Conservation (phyloP, 2,888 invertebrate genomes). For the Lithodes maja region DNA sequence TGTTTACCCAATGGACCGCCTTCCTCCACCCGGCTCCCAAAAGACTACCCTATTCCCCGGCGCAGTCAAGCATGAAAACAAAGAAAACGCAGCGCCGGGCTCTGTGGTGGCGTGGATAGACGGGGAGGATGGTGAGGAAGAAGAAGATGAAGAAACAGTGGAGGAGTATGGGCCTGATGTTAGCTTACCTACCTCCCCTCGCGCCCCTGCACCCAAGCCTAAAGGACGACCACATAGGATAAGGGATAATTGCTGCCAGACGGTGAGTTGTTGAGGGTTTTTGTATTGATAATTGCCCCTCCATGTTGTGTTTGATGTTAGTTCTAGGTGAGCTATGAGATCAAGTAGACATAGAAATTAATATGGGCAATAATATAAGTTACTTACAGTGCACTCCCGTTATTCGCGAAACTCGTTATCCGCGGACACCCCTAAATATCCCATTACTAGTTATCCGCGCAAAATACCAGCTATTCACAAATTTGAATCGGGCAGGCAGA, state of each 20-base stretch:
- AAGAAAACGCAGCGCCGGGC: conserved; percentile 29
- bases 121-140: not conserved
- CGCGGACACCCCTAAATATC: too few species aligned
- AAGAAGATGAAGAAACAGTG: conserved; percentile 14
- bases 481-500: too few species aligned
- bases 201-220: conserved; percentile 44
- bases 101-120: not conserved
- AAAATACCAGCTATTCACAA: too few species aligned
- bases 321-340: too few species aligned
- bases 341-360: too few species aligned
- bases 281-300: too few species aligned
- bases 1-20: not conserved
- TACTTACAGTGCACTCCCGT: too few species aligned
- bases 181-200: conserved; percentile 24
- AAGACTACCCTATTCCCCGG: not conserved
- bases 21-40: not conserved
- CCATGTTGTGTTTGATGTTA: too few species aligned
- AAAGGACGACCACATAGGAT: conserved; percentile 57
- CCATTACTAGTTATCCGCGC: too few species aligned
- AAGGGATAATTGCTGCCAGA: conserved; percentile 39
- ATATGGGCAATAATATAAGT: too few species aligned
- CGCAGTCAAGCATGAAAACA: conserved; percentile 23
- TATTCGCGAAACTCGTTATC: too few species aligned
- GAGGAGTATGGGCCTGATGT: conserved; percentile 40
- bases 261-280: conserved; percentile 20